phyloP scores from a whole-genome alignment of 2,113 vertebrate genomes.

The Antechinus flavipes region DNA sequence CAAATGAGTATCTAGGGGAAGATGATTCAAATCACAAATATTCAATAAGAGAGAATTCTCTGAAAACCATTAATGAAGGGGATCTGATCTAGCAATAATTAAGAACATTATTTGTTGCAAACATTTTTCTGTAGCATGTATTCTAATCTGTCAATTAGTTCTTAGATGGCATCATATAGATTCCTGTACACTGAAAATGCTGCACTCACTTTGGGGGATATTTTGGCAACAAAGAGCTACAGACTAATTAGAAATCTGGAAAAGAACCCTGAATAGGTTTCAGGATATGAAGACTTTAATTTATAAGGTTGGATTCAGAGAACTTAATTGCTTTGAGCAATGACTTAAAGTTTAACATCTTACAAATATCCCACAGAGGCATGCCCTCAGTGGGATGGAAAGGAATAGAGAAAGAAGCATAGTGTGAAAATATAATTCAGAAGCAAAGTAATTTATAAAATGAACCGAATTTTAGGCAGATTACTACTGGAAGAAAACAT shows the following conservation, averaged over 20 bases:
- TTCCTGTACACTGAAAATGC: conserved; percentile 28
- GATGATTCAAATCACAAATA: conserved; percentile 37
- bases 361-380: conserved; percentile 20
- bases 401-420: conserved; percentile 8
- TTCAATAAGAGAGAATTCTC: conserved; percentile 13
- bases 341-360: conserved; percentile 29
- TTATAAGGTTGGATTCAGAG: conserved; percentile 57
- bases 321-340: conserved; percentile 48
- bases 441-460: conserved; percentile 20
- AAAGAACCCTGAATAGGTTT: conserved; percentile 57
- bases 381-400: not conserved
- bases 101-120: conserved; percentile 20
- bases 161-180: conserved; percentile 29
- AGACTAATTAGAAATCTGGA: conserved; percentile 60
- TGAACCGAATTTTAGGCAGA: conserved; percentile 27
- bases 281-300: conserved; percentile 51
- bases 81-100: conserved; percentile 15
- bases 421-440: conserved; percentile 44
- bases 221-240: conserved; percentile 44
- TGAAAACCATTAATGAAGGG: conserved; percentile 34
- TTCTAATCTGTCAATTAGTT: conserved; percentile 28
- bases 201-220: conserved; percentile 34
- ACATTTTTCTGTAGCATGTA: conserved; percentile 35
- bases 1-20: conserved; percentile 39
- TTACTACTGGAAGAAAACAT: conserved; percentile 12